These are phyloP conservation scores for Syrista parreyssii DNA, from an alignment of 2,888 invertebrate species.

Conservation along the genomic window DNA sequence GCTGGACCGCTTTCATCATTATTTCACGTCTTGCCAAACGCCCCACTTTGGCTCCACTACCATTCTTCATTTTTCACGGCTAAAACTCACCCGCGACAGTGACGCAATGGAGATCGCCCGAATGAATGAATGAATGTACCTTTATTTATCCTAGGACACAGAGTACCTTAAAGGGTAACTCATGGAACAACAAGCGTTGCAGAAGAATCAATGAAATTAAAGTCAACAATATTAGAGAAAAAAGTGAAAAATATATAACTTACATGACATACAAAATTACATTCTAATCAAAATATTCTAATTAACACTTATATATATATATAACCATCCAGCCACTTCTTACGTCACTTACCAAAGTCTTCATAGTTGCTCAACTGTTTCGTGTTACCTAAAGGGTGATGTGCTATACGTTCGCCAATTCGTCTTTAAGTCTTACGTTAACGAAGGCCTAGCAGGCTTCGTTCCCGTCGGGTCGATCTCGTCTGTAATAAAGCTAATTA, in stretches of 20 bases:
- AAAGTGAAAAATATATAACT: neutral
- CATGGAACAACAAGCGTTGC: neutral
- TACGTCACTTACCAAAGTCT: neutral
- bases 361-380: neutral
- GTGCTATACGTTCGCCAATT: neutral
- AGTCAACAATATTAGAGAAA: neutral
- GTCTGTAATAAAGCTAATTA: conserved; percentile 4
- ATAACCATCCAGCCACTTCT: neutral
- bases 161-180: neutral
- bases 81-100: neutral
- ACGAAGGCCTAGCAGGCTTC: neutral
- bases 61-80: neutral
- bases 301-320: neutral
- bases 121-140: neutral
- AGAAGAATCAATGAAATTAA: neutral
- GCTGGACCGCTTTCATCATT: neutral
- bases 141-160: neutral
- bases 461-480: neutral
- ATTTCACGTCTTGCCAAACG: neutral
- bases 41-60: neutral
- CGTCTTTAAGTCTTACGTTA: neutral
- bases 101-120: neutral
- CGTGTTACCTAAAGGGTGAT: neutral
- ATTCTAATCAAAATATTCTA: neutral
- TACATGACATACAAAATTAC: neutral